Percentiles rank a stretch among this genome's conserved stretches.
Evolutionary conservation across 2,113 vertebrate species (phyloP).

Genomic region (Pyxicephalus adspersus): DNA sequence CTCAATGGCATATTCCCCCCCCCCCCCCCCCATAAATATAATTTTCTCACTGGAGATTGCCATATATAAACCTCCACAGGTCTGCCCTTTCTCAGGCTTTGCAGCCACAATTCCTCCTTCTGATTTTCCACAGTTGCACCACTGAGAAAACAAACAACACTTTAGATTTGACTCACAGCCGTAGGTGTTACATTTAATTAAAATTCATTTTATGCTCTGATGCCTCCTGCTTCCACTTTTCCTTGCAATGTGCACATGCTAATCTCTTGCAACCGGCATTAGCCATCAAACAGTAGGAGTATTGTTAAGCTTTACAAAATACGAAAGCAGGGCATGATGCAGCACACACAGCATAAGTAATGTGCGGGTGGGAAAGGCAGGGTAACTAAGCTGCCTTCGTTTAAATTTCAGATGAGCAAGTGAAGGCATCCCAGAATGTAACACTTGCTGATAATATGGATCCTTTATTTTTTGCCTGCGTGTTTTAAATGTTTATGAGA

Average conservation of each 20-base stretch:
- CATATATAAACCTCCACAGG: background rate
- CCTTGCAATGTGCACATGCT: background rate
- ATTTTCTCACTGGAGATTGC: background rate
- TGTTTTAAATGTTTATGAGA: background rate
- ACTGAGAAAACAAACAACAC: constrained; percentile 24
- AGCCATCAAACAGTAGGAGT: constrained; percentile 41
- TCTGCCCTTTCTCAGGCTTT: background rate
- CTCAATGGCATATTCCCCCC: background rate
- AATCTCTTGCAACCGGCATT: constrained; percentile 29
- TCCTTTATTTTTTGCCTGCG: background rate
- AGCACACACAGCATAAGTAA: constrained; percentile 8
- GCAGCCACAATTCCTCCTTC: background rate
- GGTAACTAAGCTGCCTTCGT: background rate
- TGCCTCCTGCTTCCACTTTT: constrained; percentile 30
- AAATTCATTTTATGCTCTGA: constrained; percentile 45
- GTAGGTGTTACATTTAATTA: constrained; percentile 50
- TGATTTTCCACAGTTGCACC: constrained; percentile 9
- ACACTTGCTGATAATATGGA: background rate
- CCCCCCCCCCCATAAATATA: background rate
- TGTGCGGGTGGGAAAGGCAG: constrained; percentile 3
- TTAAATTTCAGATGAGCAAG: constrained; percentile 1
- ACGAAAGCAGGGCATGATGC: constrained; percentile 14
- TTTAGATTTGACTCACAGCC: constrained; percentile 28
- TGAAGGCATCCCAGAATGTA: constrained; percentile 1
- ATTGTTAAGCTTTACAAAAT: constrained; percentile 34